Conservation (phyloP, 2,888 invertebrate genomes). For the Chymomyza caudatula region DNA sequence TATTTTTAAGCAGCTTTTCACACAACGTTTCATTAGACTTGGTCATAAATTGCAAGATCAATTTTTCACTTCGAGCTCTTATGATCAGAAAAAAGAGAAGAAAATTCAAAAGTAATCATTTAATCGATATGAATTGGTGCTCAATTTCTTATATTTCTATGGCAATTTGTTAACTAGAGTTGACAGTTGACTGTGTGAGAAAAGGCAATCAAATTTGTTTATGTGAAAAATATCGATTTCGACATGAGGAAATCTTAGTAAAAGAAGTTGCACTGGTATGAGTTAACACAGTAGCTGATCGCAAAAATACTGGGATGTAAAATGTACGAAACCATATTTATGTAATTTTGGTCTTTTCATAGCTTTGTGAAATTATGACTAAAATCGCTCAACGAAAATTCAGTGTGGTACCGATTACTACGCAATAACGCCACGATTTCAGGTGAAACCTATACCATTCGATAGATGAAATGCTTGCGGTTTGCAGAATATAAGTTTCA, state of each 20-base stretch:
- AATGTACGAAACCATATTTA: too few species aligned
- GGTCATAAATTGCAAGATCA: background rate
- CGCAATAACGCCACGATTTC: too few species aligned
- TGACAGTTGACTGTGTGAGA: background rate
- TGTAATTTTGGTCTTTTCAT: too few species aligned
- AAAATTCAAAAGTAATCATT: background rate
- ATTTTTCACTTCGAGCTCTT: background rate
- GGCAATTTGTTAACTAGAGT: background rate
- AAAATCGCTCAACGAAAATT: too few species aligned
- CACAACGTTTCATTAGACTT: background rate
- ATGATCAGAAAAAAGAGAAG: background rate
- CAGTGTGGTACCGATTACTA: too few species aligned
- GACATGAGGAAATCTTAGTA: background rate
- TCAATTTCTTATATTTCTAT: background rate
- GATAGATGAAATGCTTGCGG: too few species aligned
- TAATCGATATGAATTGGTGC: background rate
- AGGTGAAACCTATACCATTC: too few species aligned
- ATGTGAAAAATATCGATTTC: background rate
- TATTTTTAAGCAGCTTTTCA: background rate
- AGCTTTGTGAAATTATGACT: too few species aligned
- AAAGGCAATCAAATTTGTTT: background rate
- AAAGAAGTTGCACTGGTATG: too few species aligned
- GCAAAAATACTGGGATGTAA: too few species aligned
- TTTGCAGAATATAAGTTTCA: too few species aligned
- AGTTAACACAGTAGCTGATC: too few species aligned